These are phyloP conservation scores for Acrocephalus scirpaceus DNA, from an alignment of 2,797 vertebrate species.

Conservation along the genomic window DNA sequence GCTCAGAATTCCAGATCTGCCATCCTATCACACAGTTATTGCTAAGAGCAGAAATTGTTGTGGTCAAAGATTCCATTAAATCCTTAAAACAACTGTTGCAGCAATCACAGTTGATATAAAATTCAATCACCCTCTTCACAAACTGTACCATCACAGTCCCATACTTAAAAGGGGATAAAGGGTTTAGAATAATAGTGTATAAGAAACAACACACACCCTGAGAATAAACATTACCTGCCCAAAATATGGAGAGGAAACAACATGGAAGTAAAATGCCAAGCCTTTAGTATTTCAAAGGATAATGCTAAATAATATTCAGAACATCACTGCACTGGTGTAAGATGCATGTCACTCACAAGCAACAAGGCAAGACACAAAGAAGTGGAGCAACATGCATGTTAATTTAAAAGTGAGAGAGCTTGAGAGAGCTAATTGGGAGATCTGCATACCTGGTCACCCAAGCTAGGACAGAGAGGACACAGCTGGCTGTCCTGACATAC, in stretches of 20 bases:
- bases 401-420: neutral
- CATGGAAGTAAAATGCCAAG: neutral
- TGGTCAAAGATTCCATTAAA: neutral
- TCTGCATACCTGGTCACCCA: neutral
- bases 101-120: neutral
- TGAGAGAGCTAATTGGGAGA: no score
- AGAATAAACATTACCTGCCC: neutral
- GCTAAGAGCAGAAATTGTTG: neutral
- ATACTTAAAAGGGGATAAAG: neutral
- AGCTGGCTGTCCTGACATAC: neutral
- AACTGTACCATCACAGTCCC: neutral
- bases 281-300: neutral
- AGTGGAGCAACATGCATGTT: neutral
- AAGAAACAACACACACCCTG: neutral
- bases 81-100: neutral
- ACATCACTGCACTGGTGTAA: neutral
- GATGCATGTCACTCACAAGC: neutral
- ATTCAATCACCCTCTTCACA: neutral
- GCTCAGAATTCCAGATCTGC: neutral
- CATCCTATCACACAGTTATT: neutral
- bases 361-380: neutral
- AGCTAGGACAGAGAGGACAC: neutral
- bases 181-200: neutral
- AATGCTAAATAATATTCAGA: neutral
- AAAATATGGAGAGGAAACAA: neutral